Evolutionary conservation across 2,888 invertebrate species (phyloP).

Genomic region (Cordilura impudica): DNA sequence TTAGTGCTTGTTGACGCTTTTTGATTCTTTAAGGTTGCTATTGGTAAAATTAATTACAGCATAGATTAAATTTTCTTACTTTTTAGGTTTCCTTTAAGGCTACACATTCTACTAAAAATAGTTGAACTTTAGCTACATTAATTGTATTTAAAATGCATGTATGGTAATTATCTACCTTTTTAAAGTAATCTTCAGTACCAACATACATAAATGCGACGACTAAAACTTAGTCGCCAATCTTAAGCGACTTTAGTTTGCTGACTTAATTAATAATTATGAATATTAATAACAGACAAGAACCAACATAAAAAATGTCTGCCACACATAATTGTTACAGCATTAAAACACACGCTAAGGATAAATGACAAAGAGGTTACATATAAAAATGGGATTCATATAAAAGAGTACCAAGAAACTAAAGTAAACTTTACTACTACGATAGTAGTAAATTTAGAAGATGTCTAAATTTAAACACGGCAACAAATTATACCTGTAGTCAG

Average conservation of each 20-base stretch:
- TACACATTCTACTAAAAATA: too few relatives aligned
- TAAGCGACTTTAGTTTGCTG: background rate
- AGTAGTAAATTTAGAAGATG: background rate
- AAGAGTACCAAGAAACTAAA: background rate
- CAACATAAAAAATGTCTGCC: background rate
- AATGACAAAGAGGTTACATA: background rate
- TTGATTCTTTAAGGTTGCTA: too few relatives aligned
- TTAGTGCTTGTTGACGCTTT: too few relatives aligned
- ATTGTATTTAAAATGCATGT: too few relatives aligned
- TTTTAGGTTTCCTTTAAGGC: too few relatives aligned
- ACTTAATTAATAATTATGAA: background rate
- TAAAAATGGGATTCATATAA: background rate
- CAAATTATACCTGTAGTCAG: background rate
- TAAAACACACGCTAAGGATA: background rate
- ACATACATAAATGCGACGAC: too few relatives aligned
- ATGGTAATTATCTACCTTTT: too few relatives aligned
- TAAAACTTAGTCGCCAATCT: background rate
- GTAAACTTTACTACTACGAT: background rate
- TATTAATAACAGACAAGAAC: background rate
- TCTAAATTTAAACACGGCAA: background rate
- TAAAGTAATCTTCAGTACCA: too few relatives aligned
- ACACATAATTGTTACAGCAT: background rate
- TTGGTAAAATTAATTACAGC: too few relatives aligned
- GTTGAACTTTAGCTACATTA: too few relatives aligned
- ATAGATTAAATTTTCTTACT: too few relatives aligned